These are phyloP conservation scores for Amblyopsis rosae DNA, from an alignment of 2,113 vertebrate genomes.

Conservation along the genomic window DNA sequence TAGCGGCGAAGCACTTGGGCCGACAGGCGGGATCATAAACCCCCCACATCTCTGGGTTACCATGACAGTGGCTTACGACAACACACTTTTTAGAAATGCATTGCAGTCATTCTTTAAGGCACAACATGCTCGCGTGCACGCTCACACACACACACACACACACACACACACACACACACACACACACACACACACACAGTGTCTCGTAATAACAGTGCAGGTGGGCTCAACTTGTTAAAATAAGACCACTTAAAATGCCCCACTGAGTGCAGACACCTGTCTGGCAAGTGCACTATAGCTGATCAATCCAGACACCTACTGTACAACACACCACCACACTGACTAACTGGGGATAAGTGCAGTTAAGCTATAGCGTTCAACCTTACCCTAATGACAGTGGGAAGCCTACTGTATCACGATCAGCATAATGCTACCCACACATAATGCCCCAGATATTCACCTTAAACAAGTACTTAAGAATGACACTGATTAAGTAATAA, in stretches of 20 bases:
- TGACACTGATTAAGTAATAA: no score
- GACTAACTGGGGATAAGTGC: not conserved
- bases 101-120: conserved; percentile 11
- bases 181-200: not conserved
- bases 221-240: no score
- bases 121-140: not conserved
- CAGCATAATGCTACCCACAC: not conserved
- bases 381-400: not conserved
- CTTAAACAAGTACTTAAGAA: no score
- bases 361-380: not conserved
- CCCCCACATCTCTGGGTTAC: conserved; percentile 33
- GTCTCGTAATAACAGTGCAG: not conserved
- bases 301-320: not conserved
- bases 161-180: not conserved
- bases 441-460: no score
- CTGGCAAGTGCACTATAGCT: no score
- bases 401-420: not conserved
- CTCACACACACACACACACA: conserved; percentile 2
- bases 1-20: conserved; percentile 51
- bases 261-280: no score
- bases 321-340: not conserved
- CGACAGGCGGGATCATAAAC: conserved; percentile 46
- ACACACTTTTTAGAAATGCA: conserved; percentile 34
- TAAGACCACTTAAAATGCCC: no score
- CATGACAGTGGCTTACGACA: conserved; percentile 44